These are phyloP conservation scores for Pseudobourletiella spinata DNA, from an alignment of 1,140 invertebrate genomes.

Conservation along the genomic window DNA sequence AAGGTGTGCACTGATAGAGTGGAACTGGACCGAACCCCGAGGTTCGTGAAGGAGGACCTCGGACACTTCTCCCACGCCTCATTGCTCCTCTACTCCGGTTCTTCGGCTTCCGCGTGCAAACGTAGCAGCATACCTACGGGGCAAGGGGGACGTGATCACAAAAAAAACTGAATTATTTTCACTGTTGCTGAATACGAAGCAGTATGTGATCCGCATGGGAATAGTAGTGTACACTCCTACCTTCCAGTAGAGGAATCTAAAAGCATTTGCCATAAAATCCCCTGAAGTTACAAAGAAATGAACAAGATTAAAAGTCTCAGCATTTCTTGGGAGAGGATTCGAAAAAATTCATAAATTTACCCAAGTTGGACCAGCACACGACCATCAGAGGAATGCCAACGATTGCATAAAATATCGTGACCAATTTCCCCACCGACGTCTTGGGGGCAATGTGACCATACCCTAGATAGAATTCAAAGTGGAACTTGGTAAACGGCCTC, in stretches of 20 bases:
- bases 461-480: no score
- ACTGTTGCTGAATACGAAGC: neutral
- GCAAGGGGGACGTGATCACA: no score
- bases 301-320: no score
- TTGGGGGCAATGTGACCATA: constrained; percentile 93
- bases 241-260: constrained; percentile 82
- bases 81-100: constrained; percentile 42
- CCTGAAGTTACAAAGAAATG: constrained; percentile 38
- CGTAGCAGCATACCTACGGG: constrained; percentile 65
- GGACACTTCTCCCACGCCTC: constrained; percentile 26
- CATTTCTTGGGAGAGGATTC: no score
- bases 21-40: constrained; percentile 15
- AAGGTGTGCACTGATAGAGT: no score
- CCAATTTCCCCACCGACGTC: constrained; percentile 81
- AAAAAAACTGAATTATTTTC: neutral
- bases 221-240: constrained; percentile 40
- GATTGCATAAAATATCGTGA: constrained; percentile 92
- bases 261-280: constrained; percentile 90
- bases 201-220: neutral
- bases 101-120: constrained; percentile 69
- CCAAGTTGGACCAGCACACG: constrained; percentile 34
- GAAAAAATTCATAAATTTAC: no score
- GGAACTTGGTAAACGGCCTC: no score
- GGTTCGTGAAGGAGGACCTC: constrained; percentile 27
- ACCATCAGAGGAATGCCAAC: constrained; percentile 51